Conservation (phyloP, 64 coral and sea anemone species). For the Stylophora pistillata region DNA sequence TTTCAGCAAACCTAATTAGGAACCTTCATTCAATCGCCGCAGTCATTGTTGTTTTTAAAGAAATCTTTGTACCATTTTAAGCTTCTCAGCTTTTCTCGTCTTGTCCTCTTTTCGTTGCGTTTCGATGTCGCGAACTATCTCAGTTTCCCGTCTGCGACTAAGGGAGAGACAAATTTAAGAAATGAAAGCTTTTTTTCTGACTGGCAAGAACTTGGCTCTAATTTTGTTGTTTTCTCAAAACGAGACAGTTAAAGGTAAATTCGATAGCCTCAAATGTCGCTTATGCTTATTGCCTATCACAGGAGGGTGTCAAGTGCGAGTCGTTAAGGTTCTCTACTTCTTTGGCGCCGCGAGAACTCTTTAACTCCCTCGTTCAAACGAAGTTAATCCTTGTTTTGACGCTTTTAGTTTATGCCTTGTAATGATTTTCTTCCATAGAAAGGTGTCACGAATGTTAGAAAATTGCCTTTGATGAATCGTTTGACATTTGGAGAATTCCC, state of each 20-base stretch:
- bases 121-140: neutral
- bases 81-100: neutral
- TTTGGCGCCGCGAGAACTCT: slow-evolving; percentile 3
- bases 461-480: neutral
- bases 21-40: neutral
- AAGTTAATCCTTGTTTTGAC: neutral
- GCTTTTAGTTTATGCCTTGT: neutral
- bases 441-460: neutral
- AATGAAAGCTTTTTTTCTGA: too few relatives aligned
- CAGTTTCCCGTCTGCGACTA: too few relatives aligned
- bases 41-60: too few relatives aligned
- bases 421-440: neutral
- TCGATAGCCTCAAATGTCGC: slow-evolving; percentile 8
- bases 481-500: neutral
- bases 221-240: neutral
- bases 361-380: neutral
- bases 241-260: neutral
- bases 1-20: neutral
- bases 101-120: neutral
- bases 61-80: neutral
- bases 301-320: slow-evolving; percentile 1
- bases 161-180: too few relatives aligned
- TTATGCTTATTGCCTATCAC: neutral
- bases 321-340: neutral
- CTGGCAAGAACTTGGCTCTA: neutral